These are phyloP conservation scores for Eristalinus aeneus DNA, from an alignment of 2,888 invertebrate genomes.

Conservation along the genomic window DNA sequence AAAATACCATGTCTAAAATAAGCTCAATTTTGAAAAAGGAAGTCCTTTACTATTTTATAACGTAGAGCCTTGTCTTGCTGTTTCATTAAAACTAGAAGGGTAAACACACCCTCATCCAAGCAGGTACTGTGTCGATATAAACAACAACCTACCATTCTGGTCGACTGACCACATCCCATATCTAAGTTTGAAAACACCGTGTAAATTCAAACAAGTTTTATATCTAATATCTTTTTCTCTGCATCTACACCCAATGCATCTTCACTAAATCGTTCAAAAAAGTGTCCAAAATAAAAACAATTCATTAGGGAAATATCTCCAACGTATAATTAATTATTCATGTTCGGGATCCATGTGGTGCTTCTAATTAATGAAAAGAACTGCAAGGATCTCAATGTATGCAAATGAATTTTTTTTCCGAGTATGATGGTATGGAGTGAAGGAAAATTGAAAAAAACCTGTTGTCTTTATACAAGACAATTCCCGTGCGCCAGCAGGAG, in stretches of 20 bases:
- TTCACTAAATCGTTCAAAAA: neutral
- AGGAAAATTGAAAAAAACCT: neutral
- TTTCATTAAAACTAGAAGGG: too few species aligned
- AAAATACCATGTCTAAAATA: too few species aligned
- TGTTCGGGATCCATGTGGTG: slow-evolving; percentile 1
- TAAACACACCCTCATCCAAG: too few species aligned
- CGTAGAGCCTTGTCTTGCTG: too few species aligned
- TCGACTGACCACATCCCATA: neutral
- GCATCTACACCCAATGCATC: neutral
- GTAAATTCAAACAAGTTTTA: neutral
- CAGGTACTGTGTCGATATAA: neutral
- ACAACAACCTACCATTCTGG: neutral
- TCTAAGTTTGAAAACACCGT: neutral
- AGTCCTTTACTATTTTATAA: too few species aligned
- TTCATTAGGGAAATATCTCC: neutral
- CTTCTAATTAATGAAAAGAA: neutral
- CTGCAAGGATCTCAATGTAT: slow-evolving; percentile 2
- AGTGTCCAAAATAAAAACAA: neutral
- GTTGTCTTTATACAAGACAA: neutral
- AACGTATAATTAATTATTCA: slow-evolving; percentile 7
- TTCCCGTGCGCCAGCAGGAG: neutral
- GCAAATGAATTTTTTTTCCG: neutral
- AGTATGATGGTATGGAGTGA: neutral
- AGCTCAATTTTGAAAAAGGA: too few species aligned
- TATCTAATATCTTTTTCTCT: neutral